Conservation (phyloP, 1,140 invertebrate species). For the Sitophilus oryzae region DNA sequence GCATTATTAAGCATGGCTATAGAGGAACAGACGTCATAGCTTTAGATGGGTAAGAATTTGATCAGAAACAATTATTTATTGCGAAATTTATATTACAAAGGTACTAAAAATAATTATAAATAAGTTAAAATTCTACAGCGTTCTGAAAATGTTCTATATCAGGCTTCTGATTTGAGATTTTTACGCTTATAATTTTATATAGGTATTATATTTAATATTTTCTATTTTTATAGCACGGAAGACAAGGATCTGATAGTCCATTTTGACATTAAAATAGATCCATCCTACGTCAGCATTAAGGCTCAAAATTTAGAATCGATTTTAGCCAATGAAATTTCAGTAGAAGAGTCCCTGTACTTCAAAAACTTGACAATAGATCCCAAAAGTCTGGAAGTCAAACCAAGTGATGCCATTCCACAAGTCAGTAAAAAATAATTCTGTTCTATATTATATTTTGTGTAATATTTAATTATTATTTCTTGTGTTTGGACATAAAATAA, state of each 20-base stretch:
- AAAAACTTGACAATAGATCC: constrained; percentile 60
- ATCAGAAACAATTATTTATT: too few relatives aligned
- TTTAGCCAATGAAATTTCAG: constrained; percentile 51
- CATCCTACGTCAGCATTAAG: constrained; percentile 50
- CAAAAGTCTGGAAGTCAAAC: constrained; percentile 59
- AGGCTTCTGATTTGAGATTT: too few relatives aligned
- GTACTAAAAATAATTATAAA: too few relatives aligned
- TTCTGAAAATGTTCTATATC: too few relatives aligned
- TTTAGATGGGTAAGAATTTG: constrained; percentile 76
- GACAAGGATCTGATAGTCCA: constrained; percentile 62
- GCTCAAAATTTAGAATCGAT: constrained; percentile 49
- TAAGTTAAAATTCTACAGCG: too few relatives aligned
- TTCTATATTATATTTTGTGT: not conserved
- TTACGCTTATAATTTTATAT: not conserved
- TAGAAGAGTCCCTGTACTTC: constrained; percentile 51
- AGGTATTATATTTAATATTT: not conserved
- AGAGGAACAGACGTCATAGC: constrained; percentile 64
- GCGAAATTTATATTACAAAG: too few relatives aligned
- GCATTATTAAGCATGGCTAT: constrained; percentile 62
- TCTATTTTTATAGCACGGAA: constrained; percentile 48
- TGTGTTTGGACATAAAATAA: too few relatives aligned
- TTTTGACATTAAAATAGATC: constrained; percentile 66
- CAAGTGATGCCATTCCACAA: constrained; percentile 51
- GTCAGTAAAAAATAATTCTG: constrained; percentile 32
- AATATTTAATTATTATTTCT: not conserved